Evolutionary conservation across 2,797 vertebrate genomes (phyloP).

Genomic region (Peromyscus attwateri): DNA sequence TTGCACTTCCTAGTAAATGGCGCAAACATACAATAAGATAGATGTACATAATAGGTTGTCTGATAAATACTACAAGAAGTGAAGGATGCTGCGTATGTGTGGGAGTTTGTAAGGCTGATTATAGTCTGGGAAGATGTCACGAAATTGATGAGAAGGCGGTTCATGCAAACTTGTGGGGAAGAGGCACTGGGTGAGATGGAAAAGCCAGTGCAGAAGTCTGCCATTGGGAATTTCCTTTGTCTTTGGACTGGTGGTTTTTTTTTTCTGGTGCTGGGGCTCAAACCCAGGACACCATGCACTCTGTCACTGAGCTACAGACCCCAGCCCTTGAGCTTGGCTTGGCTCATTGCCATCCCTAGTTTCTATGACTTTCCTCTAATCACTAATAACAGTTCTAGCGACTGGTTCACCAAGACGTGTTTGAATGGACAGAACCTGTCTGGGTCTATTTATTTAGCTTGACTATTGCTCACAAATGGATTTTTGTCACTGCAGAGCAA

Average conservation of each 20-base stretch:
- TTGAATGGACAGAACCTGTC: not conserved
- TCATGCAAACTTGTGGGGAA: accelerated
- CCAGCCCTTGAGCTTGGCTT: not conserved
- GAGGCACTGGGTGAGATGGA: accelerated
- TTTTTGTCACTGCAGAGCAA: not conserved
- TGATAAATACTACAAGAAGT: not conserved
- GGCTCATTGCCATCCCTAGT: not conserved
- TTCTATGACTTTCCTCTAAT: not conserved
- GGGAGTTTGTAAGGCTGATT: not conserved
- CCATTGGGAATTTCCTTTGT: not conserved
- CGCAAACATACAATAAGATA: not conserved
- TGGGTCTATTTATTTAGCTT: not conserved
- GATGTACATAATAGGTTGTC: not conserved
- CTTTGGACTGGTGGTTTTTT: not conserved
- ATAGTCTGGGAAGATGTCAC: not conserved
- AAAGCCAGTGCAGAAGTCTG: not conserved
- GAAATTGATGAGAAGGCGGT: not conserved
- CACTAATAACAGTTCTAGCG: not conserved
- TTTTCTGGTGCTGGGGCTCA: not conserved
- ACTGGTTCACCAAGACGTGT: not conserved
- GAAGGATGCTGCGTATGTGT: not conserved
- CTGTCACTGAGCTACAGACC: not conserved
- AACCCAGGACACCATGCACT: not conserved
- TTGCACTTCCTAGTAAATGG: not conserved
- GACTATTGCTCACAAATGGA: not conserved